These are phyloP conservation scores for Felis chaus DNA, from an alignment of 2,113 vertebrate genomes.

Conservation along the genomic window DNA sequence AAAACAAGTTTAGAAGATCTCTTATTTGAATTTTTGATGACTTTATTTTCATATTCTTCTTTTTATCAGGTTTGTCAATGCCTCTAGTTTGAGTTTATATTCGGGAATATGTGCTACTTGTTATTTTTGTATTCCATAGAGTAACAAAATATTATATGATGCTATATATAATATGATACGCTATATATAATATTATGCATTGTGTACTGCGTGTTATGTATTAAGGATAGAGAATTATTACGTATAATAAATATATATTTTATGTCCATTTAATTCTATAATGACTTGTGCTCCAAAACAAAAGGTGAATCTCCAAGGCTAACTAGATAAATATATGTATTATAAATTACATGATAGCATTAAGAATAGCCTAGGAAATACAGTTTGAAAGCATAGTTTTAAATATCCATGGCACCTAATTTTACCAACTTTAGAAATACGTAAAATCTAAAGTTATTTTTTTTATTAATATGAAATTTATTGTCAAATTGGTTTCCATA, in stretches of 20 bases:
- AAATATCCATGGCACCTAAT: not conserved
- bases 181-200: not conserved
- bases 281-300: not conserved
- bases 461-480: too few species aligned
- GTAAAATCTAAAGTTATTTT: not conserved
- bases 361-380: not conserved
- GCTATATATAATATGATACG: not conserved
- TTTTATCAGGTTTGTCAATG: slow-evolving; percentile 9
- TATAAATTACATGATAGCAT: not conserved
- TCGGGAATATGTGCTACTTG: not conserved
- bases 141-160: not conserved
- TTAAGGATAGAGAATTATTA: not conserved
- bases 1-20: not conserved
- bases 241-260: not conserved
- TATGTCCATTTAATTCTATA: not conserved
- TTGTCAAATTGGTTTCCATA: too few species aligned
- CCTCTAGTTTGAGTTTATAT: not conserved
- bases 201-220: not conserved
- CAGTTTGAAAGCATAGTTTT: not conserved
- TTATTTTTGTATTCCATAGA: not conserved
- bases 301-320: not conserved
- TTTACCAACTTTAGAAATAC: not conserved
- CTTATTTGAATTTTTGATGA: not conserved
- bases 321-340: not conserved
- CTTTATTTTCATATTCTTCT: not conserved